Evolutionary conservation across 2,888 invertebrate genomes (phyloP).

Genomic region (Achlya flavicornis): DNA sequence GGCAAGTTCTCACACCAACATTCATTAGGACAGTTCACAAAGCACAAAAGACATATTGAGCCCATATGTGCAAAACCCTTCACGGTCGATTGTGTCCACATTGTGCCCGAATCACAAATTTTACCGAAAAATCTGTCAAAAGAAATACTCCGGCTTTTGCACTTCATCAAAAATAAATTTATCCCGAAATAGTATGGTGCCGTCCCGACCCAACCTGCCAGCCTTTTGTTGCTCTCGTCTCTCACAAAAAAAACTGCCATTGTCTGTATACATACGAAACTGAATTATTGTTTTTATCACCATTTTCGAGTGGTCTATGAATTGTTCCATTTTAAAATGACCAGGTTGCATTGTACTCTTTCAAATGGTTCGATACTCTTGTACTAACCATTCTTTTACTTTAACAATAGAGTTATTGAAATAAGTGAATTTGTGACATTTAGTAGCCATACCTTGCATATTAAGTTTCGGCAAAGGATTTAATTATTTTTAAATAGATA

Average conservation of each 20-base stretch:
- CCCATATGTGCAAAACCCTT: slow-evolving; percentile 77
- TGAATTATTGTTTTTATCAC: slow-evolving; percentile 74
- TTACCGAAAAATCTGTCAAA: slow-evolving; percentile 67
- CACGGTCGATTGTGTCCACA: slow-evolving; percentile 63
- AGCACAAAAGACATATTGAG: slow-evolving; percentile 74
- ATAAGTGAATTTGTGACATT: not conserved
- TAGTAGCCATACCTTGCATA: not conserved
- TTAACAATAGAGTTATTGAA: slow-evolving; percentile 3
- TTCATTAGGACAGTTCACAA: slow-evolving; percentile 63
- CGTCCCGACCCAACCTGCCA: slow-evolving; percentile 69
- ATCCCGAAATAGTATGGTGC: slow-evolving; percentile 67
- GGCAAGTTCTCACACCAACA: slow-evolving; percentile 60
- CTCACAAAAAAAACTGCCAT: slow-evolving; percentile 57
- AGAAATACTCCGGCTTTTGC: slow-evolving; percentile 74
- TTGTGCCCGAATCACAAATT: slow-evolving; percentile 67
- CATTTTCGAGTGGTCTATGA: slow-evolving; percentile 63
- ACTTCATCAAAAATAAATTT: slow-evolving; percentile 83
- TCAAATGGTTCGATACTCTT: slow-evolving; percentile 39
- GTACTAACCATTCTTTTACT: slow-evolving; percentile 33
- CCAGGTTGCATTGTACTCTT: slow-evolving; percentile 42
- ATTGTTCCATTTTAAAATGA: slow-evolving; percentile 53
- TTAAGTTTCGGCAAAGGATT: not conserved
- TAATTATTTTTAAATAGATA: not conserved
- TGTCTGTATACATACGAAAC: slow-evolving; percentile 59
- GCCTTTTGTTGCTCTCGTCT: slow-evolving; percentile 49